Percentiles rank a stretch among this genome's conserved stretches.
phyloP scores from a whole-genome alignment of 1,140 invertebrate genomes.

The Eciton burchellii region DNA sequence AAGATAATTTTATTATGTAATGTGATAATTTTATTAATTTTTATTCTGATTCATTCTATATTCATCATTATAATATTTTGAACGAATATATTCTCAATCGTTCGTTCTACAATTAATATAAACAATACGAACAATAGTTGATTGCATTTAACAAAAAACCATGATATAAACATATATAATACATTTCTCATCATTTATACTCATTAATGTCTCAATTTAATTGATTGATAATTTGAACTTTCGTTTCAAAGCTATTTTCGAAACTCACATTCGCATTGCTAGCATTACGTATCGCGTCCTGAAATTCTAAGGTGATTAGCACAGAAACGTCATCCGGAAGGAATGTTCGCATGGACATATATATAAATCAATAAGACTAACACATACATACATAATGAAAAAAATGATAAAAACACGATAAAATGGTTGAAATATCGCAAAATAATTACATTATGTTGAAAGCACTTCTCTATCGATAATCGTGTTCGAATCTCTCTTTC shows the following conservation, averaged over 20 bases:
- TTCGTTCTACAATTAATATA: too few relatives aligned
- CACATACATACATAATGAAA: not conserved
- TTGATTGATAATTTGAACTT: not conserved
- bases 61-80: too few relatives aligned
- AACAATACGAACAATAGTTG: not conserved
- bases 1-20: too few relatives aligned
- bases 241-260: not conserved
- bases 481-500: not conserved
- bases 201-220: conserved; percentile 1
- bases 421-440: not conserved
- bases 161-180: not conserved
- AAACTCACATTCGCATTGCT: not conserved
- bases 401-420: not conserved
- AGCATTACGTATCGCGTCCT: conserved; percentile 19
- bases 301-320: conserved; percentile 8
- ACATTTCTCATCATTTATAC: not conserved
- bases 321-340: too few relatives aligned
- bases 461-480: not conserved
- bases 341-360: not conserved
- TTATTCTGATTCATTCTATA: too few relatives aligned
- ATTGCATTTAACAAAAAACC: not conserved
- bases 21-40: too few relatives aligned
- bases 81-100: too few relatives aligned
- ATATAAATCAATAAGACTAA: not conserved
- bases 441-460: conserved; percentile 13